phyloP scores from a whole-genome alignment of 2,113 vertebrate genomes.

The Triplophysa siluroides region DNA sequence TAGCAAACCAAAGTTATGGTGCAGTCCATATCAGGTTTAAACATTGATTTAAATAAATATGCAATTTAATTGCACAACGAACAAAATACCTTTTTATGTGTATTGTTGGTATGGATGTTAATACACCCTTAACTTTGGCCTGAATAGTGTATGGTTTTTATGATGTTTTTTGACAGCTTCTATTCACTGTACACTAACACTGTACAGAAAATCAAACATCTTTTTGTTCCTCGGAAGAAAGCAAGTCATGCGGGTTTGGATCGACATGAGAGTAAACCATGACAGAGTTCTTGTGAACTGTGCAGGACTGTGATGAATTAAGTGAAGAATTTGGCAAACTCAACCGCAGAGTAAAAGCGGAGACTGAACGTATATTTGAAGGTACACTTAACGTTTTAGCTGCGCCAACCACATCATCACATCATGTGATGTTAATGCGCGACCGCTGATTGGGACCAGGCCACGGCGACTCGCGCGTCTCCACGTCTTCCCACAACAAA shows the following conservation, averaged over 20 bases:
- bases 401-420: constrained; percentile 91
- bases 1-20: no score
- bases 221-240: neutral
- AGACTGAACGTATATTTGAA: constrained; percentile 78
- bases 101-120: no score
- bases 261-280: neutral
- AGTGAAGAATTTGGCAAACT: constrained; percentile 25
- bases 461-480: constrained; percentile 79
- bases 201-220: neutral
- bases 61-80: no score
- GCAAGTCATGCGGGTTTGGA: neutral
- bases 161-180: no score
- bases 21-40: no score
- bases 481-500: constrained; percentile 92
- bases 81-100: no score
- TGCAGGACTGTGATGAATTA: neutral
- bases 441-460: constrained; percentile 95
- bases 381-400: constrained; percentile 85
- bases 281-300: no score
- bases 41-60: no score
- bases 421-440: constrained; percentile 80
- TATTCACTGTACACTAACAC: no score
- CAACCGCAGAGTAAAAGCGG: constrained; percentile 36
- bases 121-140: no score
- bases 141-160: no score